phyloP scores from a whole-genome alignment of 2,888 invertebrate species.

The Oligia strigilis region DNA sequence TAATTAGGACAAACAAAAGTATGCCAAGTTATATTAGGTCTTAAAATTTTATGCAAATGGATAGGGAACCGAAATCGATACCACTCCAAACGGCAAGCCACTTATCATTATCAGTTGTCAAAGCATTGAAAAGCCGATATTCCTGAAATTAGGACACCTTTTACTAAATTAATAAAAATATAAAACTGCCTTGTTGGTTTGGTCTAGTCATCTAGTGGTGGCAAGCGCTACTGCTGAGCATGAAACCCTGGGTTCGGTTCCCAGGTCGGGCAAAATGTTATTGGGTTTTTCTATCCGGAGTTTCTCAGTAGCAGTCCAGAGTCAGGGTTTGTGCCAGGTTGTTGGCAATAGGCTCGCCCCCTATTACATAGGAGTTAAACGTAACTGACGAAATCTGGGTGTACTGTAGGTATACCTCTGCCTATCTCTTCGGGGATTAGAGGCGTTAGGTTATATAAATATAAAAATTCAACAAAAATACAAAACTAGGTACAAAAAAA shows the following conservation, averaged over 20 bases:
- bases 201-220: neutral
- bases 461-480: neutral
- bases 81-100: constrained; percentile 14
- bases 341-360: neutral
- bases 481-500: neutral
- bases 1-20: too few relatives aligned
- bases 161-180: neutral
- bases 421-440: neutral
- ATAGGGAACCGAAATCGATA: too few relatives aligned
- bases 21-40: too few relatives aligned
- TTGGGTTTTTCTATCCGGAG: neutral
- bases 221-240: neutral
- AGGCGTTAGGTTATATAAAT: neutral
- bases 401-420: neutral
- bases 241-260: neutral
- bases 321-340: neutral
- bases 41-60: too few relatives aligned
- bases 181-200: neutral
- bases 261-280: neutral
- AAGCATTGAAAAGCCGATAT: constrained; percentile 4
- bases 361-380: neutral
- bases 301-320: neutral
- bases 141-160: constrained; percentile 8
- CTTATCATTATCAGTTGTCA: constrained; percentile 14
- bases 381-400: neutral